Evolutionary conservation across 2,797 vertebrate genomes (phyloP).

Genomic region (Chiloscyllium punctatum): DNA sequence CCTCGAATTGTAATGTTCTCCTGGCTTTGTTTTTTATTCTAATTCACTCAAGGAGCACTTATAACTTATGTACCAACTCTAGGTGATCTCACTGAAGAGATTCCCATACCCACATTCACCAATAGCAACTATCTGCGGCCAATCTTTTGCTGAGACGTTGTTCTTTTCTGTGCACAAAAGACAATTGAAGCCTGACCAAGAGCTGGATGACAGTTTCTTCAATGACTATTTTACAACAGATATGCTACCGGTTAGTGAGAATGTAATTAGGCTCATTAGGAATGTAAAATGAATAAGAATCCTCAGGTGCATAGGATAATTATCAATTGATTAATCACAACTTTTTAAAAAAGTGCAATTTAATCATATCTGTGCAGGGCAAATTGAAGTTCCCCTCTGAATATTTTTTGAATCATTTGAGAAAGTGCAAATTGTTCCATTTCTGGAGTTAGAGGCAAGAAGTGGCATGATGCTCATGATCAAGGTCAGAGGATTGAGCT

Average conservation of each 20-base stretch:
- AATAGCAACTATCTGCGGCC: background rate
- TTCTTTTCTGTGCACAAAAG: background rate
- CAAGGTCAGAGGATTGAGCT: background rate
- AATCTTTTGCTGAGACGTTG: background rate
- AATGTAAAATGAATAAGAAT: no score
- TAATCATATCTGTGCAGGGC: no score
- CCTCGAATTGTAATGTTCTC: background rate
- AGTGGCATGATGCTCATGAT: background rate
- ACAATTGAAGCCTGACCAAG: background rate
- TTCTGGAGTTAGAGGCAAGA: background rate
- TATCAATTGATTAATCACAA: no score
- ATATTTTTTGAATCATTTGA: no score
- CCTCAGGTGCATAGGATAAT: no score
- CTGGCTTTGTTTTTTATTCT: background rate
- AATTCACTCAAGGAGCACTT: background rate
- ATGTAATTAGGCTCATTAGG: no score
- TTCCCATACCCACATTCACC: background rate
- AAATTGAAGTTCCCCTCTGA: no score
- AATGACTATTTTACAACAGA: no score
- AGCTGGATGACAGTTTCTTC: background rate
- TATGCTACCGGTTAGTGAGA: no score
- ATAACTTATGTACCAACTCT: no score
- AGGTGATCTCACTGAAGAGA: background rate
- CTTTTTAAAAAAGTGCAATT: no score
- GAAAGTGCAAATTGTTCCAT: background rate